Percentiles rank a stretch among this genome's conserved stretches.
Evolutionary conservation across 2,888 invertebrate genomes (phyloP).

Genomic region (Germaria angustata): DNA sequence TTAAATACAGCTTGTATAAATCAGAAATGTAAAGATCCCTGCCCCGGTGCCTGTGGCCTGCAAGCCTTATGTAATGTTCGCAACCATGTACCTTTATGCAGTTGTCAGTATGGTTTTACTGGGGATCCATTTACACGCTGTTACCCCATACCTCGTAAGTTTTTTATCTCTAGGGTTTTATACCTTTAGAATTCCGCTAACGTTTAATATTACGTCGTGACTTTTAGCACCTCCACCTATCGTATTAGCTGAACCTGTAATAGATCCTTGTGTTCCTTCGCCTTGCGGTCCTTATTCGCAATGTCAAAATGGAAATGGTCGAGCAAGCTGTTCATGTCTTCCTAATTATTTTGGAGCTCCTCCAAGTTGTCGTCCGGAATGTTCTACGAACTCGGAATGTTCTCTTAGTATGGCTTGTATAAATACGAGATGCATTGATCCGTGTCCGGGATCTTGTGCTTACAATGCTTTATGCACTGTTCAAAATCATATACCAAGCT

Average conservation of each 20-base stretch:
- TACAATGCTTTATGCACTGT: slow-evolving; percentile 84
- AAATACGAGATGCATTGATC: slow-evolving; percentile 87
- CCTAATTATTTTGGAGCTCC: slow-evolving; percentile 86
- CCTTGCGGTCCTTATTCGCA: slow-evolving; percentile 87
- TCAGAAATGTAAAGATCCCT: slow-evolving; percentile 86
- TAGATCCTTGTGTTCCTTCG: slow-evolving; percentile 84
- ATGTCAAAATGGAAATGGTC: slow-evolving; percentile 83
- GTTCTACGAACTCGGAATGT: slow-evolving; percentile 88
- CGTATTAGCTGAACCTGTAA: slow-evolving; percentile 71
- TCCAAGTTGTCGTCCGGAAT: slow-evolving; percentile 86
- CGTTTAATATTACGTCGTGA: no score
- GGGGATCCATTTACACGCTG: slow-evolving; percentile 87
- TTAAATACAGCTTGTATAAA: slow-evolving; percentile 84
- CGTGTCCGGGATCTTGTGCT: slow-evolving; percentile 90
- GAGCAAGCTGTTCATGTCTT: slow-evolving; percentile 85
- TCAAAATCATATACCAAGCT: slow-evolving; percentile 87
- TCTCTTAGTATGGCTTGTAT: slow-evolving; percentile 88
- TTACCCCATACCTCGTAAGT: slow-evolving; percentile 80
- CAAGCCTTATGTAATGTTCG: slow-evolving; percentile 85
- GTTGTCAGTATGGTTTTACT: slow-evolving; percentile 84
- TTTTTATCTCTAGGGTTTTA: background rate
- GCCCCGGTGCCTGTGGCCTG: slow-evolving; percentile 85
- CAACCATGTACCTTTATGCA: slow-evolving; percentile 86
- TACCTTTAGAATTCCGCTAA: no score
- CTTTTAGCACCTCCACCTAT: slow-evolving; percentile 72